Base-by-base conservation (phyloP, 2,888 invertebrate species). In the Harpagoxenus sublaevis region DNA sequence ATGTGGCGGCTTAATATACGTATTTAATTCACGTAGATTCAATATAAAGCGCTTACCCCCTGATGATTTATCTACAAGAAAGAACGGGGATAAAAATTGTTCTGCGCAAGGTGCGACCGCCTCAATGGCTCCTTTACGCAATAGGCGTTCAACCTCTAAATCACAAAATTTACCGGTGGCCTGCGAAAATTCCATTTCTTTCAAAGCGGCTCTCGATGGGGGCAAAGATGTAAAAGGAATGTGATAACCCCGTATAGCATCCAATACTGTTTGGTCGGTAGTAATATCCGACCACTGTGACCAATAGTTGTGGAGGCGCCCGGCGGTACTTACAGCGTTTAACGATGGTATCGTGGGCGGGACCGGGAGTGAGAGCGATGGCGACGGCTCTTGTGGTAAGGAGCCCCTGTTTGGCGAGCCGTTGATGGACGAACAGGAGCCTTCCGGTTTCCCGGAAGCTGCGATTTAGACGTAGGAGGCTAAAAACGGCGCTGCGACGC, bases 231-330 rank as follows among this genome's bases (percentile, higher is more conserved):
- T 1, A 15, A 65, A 42, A 0, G 23, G 9, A 39, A 65, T 39
- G 1, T n/a, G 15, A 8, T 65, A 65, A 1, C 15, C 42, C 23
- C 3, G 1, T 4, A 65, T 2, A 2, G 65, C 3, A 0, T 23
- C 12, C 2, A 65, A 1, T 0, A 65, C 9, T 12, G 10, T 0
- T 0, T 5, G 1, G 5, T n/a, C 42, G 0, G 10, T 23, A 3
- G 15, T 65, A 8, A 65, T 23, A 6, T 1, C 3, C 3, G 0
- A 0, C 42, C 42, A 65, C 2, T 39, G 23, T 2, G 48, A 31
- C 0, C 15, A 18, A 18, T 9, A 35, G 2, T 60, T 15, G 3
- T 35, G 15, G 1, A 68, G 28, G 1, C 66, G 9, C 31, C 31
- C 28, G 0, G 28, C 48, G 1, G 66, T 3, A 2, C 3, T 15